Conservation (phyloP, 2,888 invertebrate species). For the Disparrhopalites patrizii region DNA sequence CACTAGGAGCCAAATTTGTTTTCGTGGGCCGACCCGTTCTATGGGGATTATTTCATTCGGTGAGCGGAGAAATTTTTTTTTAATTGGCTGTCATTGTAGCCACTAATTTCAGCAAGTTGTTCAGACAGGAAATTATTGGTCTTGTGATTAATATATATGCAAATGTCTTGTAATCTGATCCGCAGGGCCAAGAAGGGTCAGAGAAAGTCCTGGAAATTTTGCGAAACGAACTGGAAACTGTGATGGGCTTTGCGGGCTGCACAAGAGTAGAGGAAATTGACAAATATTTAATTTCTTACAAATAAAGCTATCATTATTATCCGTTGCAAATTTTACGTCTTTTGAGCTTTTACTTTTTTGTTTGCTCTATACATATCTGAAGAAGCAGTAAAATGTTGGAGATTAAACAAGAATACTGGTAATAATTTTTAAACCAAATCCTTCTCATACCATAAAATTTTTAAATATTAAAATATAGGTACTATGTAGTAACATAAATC, state of each 20-base stretch:
- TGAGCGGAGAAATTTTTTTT: neutral
- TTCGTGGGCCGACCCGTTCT: conserved; percentile 15
- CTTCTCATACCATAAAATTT: too few relatives aligned
- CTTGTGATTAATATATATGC: neutral
- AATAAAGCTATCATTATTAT: neutral
- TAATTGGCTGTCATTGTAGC: neutral
- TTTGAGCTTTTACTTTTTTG: too few relatives aligned
- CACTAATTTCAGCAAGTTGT: neutral
- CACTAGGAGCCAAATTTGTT: conserved; percentile 84
- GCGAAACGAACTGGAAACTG: conserved; percentile 9
- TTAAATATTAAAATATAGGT: too few relatives aligned
- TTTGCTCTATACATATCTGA: too few relatives aligned
- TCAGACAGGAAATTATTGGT: neutral
- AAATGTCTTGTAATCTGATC: neutral
- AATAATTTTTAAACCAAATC: too few relatives aligned
- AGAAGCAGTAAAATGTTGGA: too few relatives aligned
- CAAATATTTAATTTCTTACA: neutral
- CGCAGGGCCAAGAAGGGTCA: conserved; percentile 19
- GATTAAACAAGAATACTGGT: too few relatives aligned
- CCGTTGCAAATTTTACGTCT: too few relatives aligned
- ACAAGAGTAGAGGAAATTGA: neutral
- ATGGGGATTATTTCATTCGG: conserved; percentile 22
- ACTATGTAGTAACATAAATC: too few relatives aligned
- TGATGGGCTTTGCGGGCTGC: conserved; percentile 15
- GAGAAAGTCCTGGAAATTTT: conserved; percentile 20